Conservation (phyloP, 2,113 vertebrate species). For the Fregata magnificens region DNA sequence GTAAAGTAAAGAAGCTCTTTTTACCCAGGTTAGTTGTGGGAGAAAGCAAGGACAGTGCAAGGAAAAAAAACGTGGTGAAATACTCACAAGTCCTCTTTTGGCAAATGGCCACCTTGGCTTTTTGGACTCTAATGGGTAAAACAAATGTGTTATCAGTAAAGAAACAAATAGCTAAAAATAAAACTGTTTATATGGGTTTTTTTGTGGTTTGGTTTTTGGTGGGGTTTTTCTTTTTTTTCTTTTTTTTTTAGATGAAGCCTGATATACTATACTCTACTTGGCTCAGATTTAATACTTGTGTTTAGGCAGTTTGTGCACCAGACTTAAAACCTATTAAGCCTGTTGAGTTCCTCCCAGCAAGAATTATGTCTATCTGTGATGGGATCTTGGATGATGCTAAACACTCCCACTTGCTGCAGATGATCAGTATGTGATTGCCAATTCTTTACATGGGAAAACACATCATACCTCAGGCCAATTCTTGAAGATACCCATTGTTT, state of each 20-base stretch:
- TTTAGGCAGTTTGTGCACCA: not conserved
- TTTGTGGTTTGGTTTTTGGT: not conserved
- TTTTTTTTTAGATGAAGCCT: not conserved
- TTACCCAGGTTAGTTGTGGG: not conserved
- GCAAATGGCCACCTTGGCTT: slow-evolving; percentile 91
- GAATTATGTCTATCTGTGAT: not conserved
- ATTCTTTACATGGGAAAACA: not conserved
- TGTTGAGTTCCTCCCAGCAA: not conserved
- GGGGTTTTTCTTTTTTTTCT: not conserved
- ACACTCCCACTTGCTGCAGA: not conserved
- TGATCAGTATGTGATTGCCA: not conserved
- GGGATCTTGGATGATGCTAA: not conserved
- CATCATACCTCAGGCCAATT: not conserved
- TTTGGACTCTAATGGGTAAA: slow-evolving; percentile 80
- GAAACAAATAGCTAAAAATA: not conserved
- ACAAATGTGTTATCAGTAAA: not conserved
- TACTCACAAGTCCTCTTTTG: slow-evolving; percentile 80
- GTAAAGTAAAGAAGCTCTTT: not conserved
- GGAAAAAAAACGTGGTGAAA: not conserved
- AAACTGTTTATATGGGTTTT: not conserved
- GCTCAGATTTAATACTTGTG: not conserved
- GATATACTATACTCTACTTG: not conserved
- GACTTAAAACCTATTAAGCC: not conserved
- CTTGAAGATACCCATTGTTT: not conserved
- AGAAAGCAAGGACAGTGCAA: not conserved